Conservation (phyloP, 2,797 vertebrate genomes). For the Taenioides sp. region DNA sequence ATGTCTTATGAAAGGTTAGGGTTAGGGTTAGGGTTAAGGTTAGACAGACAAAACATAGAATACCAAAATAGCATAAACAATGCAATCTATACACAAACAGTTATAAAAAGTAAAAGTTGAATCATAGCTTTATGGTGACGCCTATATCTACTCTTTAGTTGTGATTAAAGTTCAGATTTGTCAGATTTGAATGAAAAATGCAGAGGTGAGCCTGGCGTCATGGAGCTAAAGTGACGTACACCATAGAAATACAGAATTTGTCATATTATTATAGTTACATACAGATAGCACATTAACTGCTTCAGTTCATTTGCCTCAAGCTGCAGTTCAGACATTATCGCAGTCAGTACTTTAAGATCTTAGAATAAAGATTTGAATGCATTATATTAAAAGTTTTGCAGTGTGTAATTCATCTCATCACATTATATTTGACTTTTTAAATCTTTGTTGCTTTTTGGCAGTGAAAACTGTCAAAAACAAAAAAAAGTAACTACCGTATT, state of each 20-base stretch:
- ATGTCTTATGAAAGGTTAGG: too few species aligned
- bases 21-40: too few species aligned
- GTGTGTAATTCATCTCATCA: neutral
- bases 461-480: too few species aligned
- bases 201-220: slow-evolving; percentile 2
- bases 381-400: neutral
- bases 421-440: neutral
- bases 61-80: too few species aligned
- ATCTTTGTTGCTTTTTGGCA: too few species aligned
- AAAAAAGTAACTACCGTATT: too few species aligned
- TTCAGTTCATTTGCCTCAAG: neutral
- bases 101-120: neutral
- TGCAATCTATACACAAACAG: too few species aligned
- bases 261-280: neutral
- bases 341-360: neutral
- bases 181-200: slow-evolving; percentile 13
- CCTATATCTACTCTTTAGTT: slow-evolving; percentile 19
- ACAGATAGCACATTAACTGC: neutral
- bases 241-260: neutral
- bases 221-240: neutral
- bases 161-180: slow-evolving; percentile 1
- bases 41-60: too few species aligned
- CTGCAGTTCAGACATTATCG: neutral
- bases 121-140: slow-evolving; percentile 10
- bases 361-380: neutral